Conservation (phyloP, 2,113 vertebrate genomes). For the Mesembrinibis cayennensis region DNA sequence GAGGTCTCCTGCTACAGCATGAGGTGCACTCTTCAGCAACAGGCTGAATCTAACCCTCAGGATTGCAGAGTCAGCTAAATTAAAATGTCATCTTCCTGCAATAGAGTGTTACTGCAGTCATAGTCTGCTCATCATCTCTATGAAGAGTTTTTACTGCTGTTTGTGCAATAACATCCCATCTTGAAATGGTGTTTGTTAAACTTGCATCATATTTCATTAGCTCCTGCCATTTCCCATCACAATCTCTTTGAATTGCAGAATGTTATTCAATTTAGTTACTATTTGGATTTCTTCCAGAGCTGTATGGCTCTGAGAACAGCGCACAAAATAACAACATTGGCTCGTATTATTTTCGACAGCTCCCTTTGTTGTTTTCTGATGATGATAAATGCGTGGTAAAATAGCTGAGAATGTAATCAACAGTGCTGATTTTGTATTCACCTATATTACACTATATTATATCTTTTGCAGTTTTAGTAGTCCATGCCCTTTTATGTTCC, state of each 20-base stretch:
- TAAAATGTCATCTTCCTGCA: conserved; percentile 44
- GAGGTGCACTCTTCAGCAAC: neutral
- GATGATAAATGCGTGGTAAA: conserved; percentile 53
- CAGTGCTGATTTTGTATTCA: conserved; percentile 43
- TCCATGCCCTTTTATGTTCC: conserved; percentile 28
- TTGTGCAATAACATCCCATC: conserved; percentile 66
- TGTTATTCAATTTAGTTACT: conserved; percentile 67
- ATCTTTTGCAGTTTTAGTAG: conserved; percentile 28
- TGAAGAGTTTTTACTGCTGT: conserved; percentile 58
- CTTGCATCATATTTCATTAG: conserved; percentile 67
- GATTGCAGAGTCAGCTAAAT: conserved; percentile 5
- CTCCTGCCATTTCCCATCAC: conserved; percentile 60
- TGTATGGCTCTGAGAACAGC: conserved; percentile 47
- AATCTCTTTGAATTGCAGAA: conserved; percentile 67
- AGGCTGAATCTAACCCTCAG: neutral
- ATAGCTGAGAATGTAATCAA: conserved; percentile 59
- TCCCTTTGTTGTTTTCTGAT: conserved; percentile 62
- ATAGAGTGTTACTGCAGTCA: neutral
- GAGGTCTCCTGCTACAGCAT: neutral
- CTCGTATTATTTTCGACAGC: conserved; percentile 33
- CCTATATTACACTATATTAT: conserved; percentile 42
- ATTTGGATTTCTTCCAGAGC: conserved; percentile 74
- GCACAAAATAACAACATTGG: conserved; percentile 64
- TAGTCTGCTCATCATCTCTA: conserved; percentile 54
- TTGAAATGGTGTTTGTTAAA: conserved; percentile 67